Evolutionary conservation across 2,797 vertebrate species (phyloP), one percentile per base, ranked within the genome.

Genomic region (Gobio occitaniae): DNA sequence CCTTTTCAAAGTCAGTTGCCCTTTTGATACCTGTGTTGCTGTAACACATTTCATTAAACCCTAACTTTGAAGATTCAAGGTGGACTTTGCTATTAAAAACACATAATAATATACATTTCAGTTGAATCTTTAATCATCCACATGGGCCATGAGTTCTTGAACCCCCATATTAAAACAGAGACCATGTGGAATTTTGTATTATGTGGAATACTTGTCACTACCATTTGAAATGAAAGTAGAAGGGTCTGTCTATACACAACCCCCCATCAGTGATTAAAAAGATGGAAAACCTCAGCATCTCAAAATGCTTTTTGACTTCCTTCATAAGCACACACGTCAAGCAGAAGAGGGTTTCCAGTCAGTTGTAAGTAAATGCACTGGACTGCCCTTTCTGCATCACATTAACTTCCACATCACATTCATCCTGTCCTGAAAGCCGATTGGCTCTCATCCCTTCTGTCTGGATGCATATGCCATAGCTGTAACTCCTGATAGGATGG

Each of bases 391-490:
- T 85, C 86, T 86, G 83, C 84, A 92, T 87, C 88, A 86, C 90
- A 92, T 94, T 92, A 94, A 92, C 93, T 93, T 93, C 91, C 93
- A 54, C 83, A 91, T 92, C 93, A 94, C 92, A 92, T 88, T 88
- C 86, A 69, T 90, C 90, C 86, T 21, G 84, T 86, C 63, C 71
- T 47, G 52, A 12, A 25, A 76, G 21, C 75, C 69, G 6, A 92
- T 91, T 93, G 91, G 93, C 8, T 85, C 0, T 7, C 29, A 6
- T 47, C 78, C 54, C 72, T 80, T 87, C 90, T 0, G 36, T 93
- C 87, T 10, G n/a, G 1, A 0, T 78, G 54, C 89, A 86, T 79
- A 80, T 78, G 86, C 72, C 78, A 69, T 77, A 77, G 36, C 41
- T 4, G 1, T 83, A 92, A 94, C 94, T 94, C 93, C 84, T 86